Base-by-base conservation (phyloP, 2,113 vertebrate genomes). In the Macaca nemestrina region DNA sequence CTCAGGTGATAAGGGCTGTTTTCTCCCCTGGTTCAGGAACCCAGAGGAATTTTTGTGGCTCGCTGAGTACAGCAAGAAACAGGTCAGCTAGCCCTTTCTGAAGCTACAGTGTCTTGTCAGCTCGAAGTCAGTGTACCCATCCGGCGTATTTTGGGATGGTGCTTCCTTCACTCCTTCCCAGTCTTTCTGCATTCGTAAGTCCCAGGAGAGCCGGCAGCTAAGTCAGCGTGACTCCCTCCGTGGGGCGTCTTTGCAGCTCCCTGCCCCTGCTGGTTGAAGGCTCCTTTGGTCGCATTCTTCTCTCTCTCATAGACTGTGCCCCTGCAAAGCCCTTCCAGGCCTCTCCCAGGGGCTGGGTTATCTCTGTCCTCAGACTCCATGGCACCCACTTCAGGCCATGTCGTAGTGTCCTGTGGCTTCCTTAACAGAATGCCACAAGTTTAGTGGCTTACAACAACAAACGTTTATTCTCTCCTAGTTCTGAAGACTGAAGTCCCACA, bases 221-320 rank as follows among this genome's bases (percentile, higher is more conserved):
- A 32, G 18, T 59, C 52, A 40, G 32, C 38, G 43, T 10, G 17
- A 22, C 43, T 27, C 16, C 57, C 14, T 16, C 5, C 6, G 0
- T 38, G 8, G 61, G 43, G 38, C 0, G 0, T 23, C 73, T 76
- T 27, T 64, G 32, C 43, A 52, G 52, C 35, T 14, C 78, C 61
- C 61, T 30, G 30, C 61, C 45, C 75, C 59, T 76, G 35, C 68
- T 73, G 61, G 30, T 23, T 45, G 52, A 32, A 73, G n/a, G n/a
- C 64, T 59, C 30, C 3, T 2, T 75, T 81, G 45, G 40, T 32
- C 12, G 27, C 8, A 22, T 25, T 57, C 50, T 38, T 50, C 72
- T 38, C 3, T n/a, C 30, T 59, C 35, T 22, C 22, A 13, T 1
- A 76, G 50, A 23, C 89, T 6, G 25, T 3, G 1, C 7, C 4